Evolutionary conservation across 1,140 invertebrate species (phyloP).

Genomic region (Colletes gigas): DNA sequence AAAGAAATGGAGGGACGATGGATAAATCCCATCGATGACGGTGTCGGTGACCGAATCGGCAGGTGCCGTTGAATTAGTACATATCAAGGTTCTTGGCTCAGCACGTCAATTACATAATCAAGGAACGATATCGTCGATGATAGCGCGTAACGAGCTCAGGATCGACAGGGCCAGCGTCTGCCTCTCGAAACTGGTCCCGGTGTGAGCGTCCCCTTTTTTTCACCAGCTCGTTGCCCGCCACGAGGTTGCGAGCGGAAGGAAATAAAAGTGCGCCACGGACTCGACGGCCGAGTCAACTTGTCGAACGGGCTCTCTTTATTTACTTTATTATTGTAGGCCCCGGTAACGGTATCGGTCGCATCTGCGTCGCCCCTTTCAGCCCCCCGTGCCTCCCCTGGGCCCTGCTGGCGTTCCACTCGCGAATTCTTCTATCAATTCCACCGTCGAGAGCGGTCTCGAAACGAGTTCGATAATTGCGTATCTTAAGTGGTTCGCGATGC

Average conservation of each 20-base stretch:
- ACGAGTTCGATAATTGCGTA: slow-evolving; percentile 62
- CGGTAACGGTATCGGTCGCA: slow-evolving; percentile 69
- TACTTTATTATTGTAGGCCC: slow-evolving; percentile 73
- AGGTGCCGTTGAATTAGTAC: slow-evolving; percentile 59
- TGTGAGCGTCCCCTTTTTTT: slow-evolving; percentile 26
- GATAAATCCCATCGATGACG: neutral
- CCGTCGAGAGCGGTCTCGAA: slow-evolving; percentile 23
- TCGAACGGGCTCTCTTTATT: slow-evolving; percentile 70
- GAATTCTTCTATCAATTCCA: slow-evolving; percentile 68
- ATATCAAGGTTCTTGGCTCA: slow-evolving; percentile 43
- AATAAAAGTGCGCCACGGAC: slow-evolving; percentile 62
- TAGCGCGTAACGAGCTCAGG: slow-evolving; percentile 57
- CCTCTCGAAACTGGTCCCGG: slow-evolving; percentile 53
- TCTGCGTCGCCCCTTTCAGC: slow-evolving; percentile 46
- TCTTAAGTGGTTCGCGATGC: slow-evolving; percentile 56
- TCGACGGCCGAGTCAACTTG: slow-evolving; percentile 61
- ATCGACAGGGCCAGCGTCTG: slow-evolving; percentile 15
- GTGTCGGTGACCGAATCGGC: slow-evolving; percentile 32
- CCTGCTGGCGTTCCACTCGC: slow-evolving; percentile 53
- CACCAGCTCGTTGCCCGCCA: slow-evolving; percentile 21
- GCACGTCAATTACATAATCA: slow-evolving; percentile 62
- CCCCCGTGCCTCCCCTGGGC: neutral
- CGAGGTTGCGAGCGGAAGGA: slow-evolving; percentile 40
- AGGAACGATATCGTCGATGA: slow-evolving; percentile 58
- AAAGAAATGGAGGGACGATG: neutral